Evolutionary conservation across 2,888 invertebrate genomes (phyloP), one percentile per base, ranked within the genome.

Genomic region (Hedya salicella): DNA sequence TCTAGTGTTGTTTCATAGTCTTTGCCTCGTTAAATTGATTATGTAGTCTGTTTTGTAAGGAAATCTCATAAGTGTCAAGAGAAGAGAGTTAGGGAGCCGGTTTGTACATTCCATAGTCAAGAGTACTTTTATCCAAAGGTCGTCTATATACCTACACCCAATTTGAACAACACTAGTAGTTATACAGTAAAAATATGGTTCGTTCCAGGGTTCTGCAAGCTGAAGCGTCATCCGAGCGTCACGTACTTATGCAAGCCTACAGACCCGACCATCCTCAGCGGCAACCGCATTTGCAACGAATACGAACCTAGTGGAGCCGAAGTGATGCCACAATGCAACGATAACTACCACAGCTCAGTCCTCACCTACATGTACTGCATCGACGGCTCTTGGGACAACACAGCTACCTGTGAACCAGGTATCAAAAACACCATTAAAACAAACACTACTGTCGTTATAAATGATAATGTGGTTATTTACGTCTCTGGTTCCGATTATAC

Each of bases 401-500:
- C 73, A 5, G 78, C 83, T 3, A 71, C 67, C 2, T 88, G 88
- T 72, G 60, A 68, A 6, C 79, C 86, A 83, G 88, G 86, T 88
- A 57, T 32, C 2, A 2, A 11, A 8, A 44, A 56, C 8, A 77
- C 79, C 83, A 25, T 53, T 13, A 80, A 75, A 78, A 83, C 79
- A 21, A 85, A 85, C 49, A 76, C 85, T 2, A 86, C 84, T 3
- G 80, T 87, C 3, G 25, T 85, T 0, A 69, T 87, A 11, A 82
- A 78, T 56, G 83, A 86, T 60, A 74, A 73, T 1, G 71, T 86
- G 0, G 75, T 83, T 69, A 64, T 88, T 0, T 75, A 79, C 17
- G 67, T 85, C 1, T 73, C 74, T 40, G 66, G 57, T 14, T 68
- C 75, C 14, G 64, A 71, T 17, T 75, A 71, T 62, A 25, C 69